These are phyloP conservation scores for Upupa epops DNA, from an alignment of 2,113 vertebrate genomes.

Conservation along the genomic window DNA sequence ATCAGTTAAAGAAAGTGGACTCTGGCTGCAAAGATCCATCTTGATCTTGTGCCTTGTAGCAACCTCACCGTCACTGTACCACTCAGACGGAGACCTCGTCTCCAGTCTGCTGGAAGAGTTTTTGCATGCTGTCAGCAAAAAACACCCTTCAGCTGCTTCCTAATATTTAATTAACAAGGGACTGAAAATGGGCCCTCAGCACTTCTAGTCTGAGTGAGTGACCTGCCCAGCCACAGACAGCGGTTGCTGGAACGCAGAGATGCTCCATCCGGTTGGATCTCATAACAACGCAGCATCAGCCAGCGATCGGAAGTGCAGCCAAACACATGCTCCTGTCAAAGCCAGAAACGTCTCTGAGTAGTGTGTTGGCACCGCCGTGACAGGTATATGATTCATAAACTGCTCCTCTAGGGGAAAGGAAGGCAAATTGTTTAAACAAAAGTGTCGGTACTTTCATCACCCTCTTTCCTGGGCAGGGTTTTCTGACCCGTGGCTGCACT, in stretches of 20 bases:
- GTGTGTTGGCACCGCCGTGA: neutral
- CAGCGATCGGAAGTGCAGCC: neutral
- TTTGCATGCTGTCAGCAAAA: neutral
- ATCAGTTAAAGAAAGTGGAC: neutral
- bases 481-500: neutral
- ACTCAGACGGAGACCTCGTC: neutral
- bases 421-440: slow-evolving; percentile 26
- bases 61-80: neutral
- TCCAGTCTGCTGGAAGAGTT: neutral
- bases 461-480: neutral
- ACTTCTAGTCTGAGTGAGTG: neutral
- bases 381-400: slow-evolving; percentile 10
- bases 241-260: fast-evolving
- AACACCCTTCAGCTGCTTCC: neutral
- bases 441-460: slow-evolving; percentile 20
- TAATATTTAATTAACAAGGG: neutral
- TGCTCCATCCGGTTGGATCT: neutral
- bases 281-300: neutral
- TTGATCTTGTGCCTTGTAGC: neutral
- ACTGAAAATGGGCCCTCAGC: neutral
- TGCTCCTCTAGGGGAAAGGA: neutral
- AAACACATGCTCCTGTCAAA: slow-evolving; percentile 44
- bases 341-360: neutral
- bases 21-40: fast-evolving
- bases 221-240: neutral